Evolutionary conservation across 2,888 invertebrate genomes (phyloP), one percentile per base, ranked within the genome.

Genomic region (Macrosiphum euphorbiae): DNA sequence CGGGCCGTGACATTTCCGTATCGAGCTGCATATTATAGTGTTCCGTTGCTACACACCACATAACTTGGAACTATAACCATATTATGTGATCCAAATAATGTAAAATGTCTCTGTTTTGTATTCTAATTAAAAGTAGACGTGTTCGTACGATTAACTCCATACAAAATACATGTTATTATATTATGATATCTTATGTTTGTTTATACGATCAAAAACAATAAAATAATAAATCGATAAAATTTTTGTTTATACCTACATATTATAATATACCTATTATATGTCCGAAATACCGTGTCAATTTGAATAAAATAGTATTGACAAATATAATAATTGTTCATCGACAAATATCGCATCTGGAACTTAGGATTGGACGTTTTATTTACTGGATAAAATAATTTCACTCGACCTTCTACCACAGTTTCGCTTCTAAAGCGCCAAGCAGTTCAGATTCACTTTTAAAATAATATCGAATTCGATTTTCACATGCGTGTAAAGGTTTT

Each of bases 381-480:
- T 41, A 4, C 47, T n/a, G 24, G n/a, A 78, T 58, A 20, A 55
- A 55, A 90, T 47, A 78, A 35, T 67, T 35, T 5, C 8, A 41
- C 24, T 44, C 47, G 5, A 47, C 50, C 87, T 47, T 61, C 44
- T 41, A 78, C 67, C 67, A 5, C 11, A 35, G 11, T 24, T 47
- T 50, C 20, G 1, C 20, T 11, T 13, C 10, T 0, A 44, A 41
- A 41, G 10, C 67, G 41, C 8, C 4, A 20, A 50, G 67, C n/a
- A 16, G 35, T 4, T 10, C 16, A 88, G n/a, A 67, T 3, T 5
- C n/a, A 35, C n/a, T 50, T 85, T 35, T n/a, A 11, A 67, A n/a
- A n/a, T n/a, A n/a, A 87, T 41, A 92, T 50, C 50, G 35, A 7
- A 92, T 88, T 87, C 7, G 88, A 92, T 88, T 67, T 50, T 61